Evolutionary conservation across 2,797 vertebrate species (phyloP), one percentile per base, ranked within the genome.

Genomic region (Champsocephalus esox): DNA sequence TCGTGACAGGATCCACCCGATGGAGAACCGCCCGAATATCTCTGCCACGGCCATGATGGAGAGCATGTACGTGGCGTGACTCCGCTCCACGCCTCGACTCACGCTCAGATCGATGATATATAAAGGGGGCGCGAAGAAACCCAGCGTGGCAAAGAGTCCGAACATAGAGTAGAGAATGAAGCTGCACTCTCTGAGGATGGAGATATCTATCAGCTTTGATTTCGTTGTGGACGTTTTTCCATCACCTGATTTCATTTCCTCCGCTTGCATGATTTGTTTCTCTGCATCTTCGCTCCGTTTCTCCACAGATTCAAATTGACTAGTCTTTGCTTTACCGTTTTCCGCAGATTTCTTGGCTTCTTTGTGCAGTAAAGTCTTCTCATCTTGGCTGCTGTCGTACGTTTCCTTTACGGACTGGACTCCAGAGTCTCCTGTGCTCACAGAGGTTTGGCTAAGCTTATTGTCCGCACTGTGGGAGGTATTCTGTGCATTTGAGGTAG

Each of bases 91-190:
- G 7, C 96, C 97, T 1, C 95, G 92, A 64, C 95, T 97, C 77
- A 96, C 93, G 2, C 96, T 96, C 85, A 99, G 89, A 9, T 98
- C 96, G 0, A 99, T 98, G 88, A 99, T 88, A 87, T 98, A 99
- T 41, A 99, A 91, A 3, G 94, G 96, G 0, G 98, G 98, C 1
- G 96, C 98, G 0, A 99, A 99, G 93, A 99, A 99, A 49, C 97
- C 98, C 51, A 99, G 89, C 0, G 97, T 99, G 78, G 97, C 97
- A 3, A 99, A 99, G 10, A 99, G 96, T 43, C 98, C 98, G 4
- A 99, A 99, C 13, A 99, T 80, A 16, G 96, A 94, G 2, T 99
- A 99, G 52, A 96, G 96, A 54, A 99, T 96, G 80, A 99, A 99
- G 83, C 96, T 93, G 70, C 75, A 73, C 75, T 99, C 96, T 81